phyloP scores from a whole-genome alignment of 1,140 invertebrate genomes.

The Helicoverpa zea region DNA sequence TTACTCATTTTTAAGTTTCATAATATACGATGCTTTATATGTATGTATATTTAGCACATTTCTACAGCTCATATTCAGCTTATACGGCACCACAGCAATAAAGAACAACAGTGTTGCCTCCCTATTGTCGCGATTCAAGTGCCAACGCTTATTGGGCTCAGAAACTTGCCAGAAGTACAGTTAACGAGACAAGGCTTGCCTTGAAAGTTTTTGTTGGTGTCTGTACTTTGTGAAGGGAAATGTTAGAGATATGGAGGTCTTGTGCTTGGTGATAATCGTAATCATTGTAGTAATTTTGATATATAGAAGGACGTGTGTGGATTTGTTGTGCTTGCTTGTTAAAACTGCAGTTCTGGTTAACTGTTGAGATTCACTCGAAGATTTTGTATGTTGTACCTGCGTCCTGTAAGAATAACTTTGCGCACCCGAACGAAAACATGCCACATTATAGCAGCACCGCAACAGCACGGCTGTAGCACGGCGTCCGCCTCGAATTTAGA shows the following conservation, averaged over 20 bases:
- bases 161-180: constrained; percentile 24
- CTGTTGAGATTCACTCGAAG: too few relatives aligned
- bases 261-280: neutral
- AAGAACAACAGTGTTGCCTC: constrained; percentile 22
- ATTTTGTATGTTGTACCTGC: too few relatives aligned
- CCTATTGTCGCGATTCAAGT: constrained; percentile 14
- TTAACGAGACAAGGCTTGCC: neutral
- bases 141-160: constrained; percentile 9
- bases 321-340: too few relatives aligned
- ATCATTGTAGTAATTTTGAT: neutral
- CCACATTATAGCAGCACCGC: too few relatives aligned
- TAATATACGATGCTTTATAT: too few relatives aligned
- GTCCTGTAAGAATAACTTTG: too few relatives aligned
- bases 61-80: neutral
- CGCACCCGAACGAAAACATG: too few relatives aligned
- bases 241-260: neutral
- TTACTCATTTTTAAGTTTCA: neutral
- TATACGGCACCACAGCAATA: constrained; percentile 7
- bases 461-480: too few relatives aligned
- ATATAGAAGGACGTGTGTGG: too few relatives aligned
- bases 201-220: constrained; percentile 3
- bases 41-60: too few relatives aligned
- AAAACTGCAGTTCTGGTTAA: too few relatives aligned
- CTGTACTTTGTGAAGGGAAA: neutral
- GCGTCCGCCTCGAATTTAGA: too few relatives aligned